Evolutionary conservation across 1,140 invertebrate species (phyloP).

Genomic region (Acarapis woodi): DNA sequence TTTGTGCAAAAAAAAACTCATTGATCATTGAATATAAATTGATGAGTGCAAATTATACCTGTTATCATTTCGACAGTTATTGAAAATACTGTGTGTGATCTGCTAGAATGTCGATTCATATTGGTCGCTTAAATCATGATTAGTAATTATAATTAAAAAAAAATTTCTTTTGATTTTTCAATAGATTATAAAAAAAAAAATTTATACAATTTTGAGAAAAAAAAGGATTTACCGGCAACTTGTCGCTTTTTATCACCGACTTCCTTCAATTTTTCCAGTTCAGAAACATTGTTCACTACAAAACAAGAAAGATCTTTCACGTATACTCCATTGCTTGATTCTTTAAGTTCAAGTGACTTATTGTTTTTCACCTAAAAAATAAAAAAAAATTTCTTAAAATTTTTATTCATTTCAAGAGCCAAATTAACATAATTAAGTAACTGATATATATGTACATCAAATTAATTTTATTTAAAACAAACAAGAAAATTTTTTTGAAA

Average conservation of each 20-base stretch:
- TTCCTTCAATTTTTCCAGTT: conserved; percentile 26
- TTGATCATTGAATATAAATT: not conserved
- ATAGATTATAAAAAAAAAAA: not conserved
- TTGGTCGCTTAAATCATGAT: conserved; percentile 27
- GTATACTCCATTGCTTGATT: conserved; percentile 47
- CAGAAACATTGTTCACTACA: conserved; percentile 48
- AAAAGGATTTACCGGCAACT: not conserved
- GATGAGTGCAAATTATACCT: conserved; percentile 18
- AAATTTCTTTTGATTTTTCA: too few relatives aligned
- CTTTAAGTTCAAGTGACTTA: conserved; percentile 26
- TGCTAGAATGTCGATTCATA: conserved; percentile 55
- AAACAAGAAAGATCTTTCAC: conserved; percentile 44
- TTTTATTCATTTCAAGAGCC: not conserved
- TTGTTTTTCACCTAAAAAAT: conserved; percentile 5
- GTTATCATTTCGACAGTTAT: conserved; percentile 41
- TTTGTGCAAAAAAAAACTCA: not conserved
- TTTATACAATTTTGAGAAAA: not conserved
- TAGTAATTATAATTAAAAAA: not conserved
- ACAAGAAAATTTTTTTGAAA: not conserved
- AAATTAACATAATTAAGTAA: not conserved
- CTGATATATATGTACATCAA: not conserved
- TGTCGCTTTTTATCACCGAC: not conserved
- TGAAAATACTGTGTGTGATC: conserved; percentile 64
- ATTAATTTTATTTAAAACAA: not conserved
- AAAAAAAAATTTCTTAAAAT: not conserved